Base-by-base conservation (phyloP, 37 sponge, comb jelly and placozoan species). In the Diacarnus erythraeanus region DNA sequence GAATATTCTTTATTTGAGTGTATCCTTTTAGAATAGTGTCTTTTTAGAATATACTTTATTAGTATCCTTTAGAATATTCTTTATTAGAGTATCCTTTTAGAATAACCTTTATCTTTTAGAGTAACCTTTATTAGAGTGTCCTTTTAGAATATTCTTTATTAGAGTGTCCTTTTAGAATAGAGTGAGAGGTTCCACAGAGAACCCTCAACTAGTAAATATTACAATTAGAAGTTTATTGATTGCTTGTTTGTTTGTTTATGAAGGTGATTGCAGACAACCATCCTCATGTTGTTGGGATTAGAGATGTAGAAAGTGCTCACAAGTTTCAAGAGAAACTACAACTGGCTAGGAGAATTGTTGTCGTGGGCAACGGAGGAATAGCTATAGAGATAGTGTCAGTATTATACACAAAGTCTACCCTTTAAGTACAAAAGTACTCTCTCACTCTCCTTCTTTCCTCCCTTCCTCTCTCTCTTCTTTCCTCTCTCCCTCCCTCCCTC, bases 361-460 rank as follows among this genome's bases (percentile, higher is more conserved):
- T 98, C 6, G 86, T 98, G 20, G 99, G 99, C 25, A 98, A 98
- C 78, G 99, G 99, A 42, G 99, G 99, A 15, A 98, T 98, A 57
- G 99, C 99, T 18, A 91, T 87, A 37, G 99, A 98, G 68, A 72
- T 98, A 39, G 99, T 95, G 92, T 98, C 44, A 76, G 97, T 83
- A 30, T 23, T 63, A 63, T 27, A n/a, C n/a, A n/a, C n/a, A n/a
- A n/a, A n/a, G n/a, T n/a, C n/a, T n/a, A n/a, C n/a, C n/a, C n/a
- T n/a, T n/a, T n/a, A n/a, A n/a, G n/a, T n/a, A n/a, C n/a, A n/a
- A n/a, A n/a, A n/a, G n/a, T n/a, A n/a, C n/a, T n/a, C n/a, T n/a
- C n/a, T n/a, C n/a, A n/a, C n/a, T n/a, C n/a, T n/a, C n/a, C n/a
- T n/a, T n/a, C n/a, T n/a, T n/a, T n/a, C n/a, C n/a, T n/a, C n/a